Evolutionary conservation across 2,888 invertebrate species (phyloP).

Genomic region (Eledone cirrhosa): DNA sequence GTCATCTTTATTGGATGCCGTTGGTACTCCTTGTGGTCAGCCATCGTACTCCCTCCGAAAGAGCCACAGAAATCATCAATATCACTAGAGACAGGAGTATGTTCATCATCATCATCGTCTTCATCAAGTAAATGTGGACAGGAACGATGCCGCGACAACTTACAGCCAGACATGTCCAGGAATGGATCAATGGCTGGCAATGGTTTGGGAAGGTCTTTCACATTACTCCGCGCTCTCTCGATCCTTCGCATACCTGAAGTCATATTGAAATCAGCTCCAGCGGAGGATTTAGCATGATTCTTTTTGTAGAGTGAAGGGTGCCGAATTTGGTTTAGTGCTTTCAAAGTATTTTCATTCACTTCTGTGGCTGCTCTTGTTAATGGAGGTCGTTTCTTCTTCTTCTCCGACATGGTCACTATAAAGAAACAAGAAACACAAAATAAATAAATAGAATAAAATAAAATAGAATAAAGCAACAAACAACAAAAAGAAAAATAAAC

Average conservation of each 20-base stretch:
- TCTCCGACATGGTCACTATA: slow-evolving; percentile 8
- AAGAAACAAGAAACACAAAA: background rate
- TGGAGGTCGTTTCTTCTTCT: slow-evolving; percentile 26
- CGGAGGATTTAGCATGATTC: slow-evolving; percentile 1
- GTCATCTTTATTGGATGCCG: background rate
- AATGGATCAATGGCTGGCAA: background rate
- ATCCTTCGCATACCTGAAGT: slow-evolving; percentile 1
- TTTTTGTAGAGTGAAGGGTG: slow-evolving; percentile 27
- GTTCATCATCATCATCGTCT: background rate
- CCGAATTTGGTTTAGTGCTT: background rate
- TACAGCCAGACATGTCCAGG: background rate
- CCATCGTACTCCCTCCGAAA: background rate
- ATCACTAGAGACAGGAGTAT: background rate
- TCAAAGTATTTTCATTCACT: slow-evolving; percentile 23
- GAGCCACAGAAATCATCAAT: background rate
- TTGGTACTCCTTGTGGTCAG: background rate
- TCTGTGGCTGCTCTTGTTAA: slow-evolving; percentile 22
- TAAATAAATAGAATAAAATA: background rate
- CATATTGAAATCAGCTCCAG: background rate
- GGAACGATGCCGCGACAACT: slow-evolving; percentile 26
- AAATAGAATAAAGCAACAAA: background rate
- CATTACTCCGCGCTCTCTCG: slow-evolving; percentile 8
- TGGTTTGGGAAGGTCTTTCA: background rate
- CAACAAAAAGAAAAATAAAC: background rate
- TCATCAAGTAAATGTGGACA: slow-evolving; percentile 24